A percentile compares a stretch with the other conserved stretches of the same genome.
These are phyloP conservation scores for Gallinago jamesoni DNA, from an alignment of 2,113 vertebrate species.

Conservation along the genomic window DNA sequence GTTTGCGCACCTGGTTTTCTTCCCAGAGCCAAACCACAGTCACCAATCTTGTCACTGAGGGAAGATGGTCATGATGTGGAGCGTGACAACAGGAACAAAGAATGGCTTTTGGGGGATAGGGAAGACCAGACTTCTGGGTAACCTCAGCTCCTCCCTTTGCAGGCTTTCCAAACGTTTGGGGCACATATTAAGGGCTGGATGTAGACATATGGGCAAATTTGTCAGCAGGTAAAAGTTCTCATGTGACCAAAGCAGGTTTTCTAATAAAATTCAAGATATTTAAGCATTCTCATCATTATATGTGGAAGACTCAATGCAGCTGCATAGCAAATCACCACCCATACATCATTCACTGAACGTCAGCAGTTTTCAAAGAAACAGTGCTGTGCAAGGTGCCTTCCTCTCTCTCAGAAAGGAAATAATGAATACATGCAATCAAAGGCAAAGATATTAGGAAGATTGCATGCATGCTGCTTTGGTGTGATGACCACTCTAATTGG, in stretches of 20 bases:
- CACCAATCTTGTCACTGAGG: neutral
- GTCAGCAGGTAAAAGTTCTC: neutral
- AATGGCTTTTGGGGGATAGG: neutral
- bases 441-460: neutral
- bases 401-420: neutral
- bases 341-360: neutral
- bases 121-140: neutral
- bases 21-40: neutral
- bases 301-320: neutral
- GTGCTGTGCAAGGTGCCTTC: neutral
- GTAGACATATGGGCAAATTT: neutral
- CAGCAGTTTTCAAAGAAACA: neutral
- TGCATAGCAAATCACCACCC: neutral
- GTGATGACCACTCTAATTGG: neutral
- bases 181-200: neutral
- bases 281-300: neutral
- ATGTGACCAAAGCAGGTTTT: neutral
- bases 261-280: conserved; percentile 17
- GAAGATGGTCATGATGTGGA: neutral
- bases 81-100: neutral
- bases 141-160: neutral
- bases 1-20: neutral
- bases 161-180: neutral
- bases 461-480: neutral
- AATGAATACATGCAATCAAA: neutral